Evolutionary conservation across 2,888 invertebrate species (phyloP), one percentile per base, ranked within the genome.

Genomic region (Atrina japonica): DNA sequence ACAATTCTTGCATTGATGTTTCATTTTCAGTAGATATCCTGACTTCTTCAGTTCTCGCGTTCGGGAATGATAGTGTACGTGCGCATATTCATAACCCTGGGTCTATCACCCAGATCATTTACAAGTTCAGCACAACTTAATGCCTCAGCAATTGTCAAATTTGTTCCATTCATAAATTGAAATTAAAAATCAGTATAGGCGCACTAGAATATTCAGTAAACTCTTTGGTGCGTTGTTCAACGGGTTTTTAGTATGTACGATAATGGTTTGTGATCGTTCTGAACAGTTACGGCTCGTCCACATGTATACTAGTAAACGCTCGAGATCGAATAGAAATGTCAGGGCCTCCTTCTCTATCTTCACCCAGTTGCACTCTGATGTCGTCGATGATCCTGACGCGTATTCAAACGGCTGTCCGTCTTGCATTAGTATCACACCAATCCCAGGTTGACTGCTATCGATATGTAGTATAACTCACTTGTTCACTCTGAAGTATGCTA

Each of bases 331-430:
- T 58, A 27, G 16, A 70, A 64, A 0, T 69, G 74, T 70, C 40
- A 76, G 14, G 65, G 70, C 60, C 47, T 75, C 76, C 49, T 78
- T 77, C 59, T 80, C 77, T 6, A 76, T 80, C n/a, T 78, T 77
- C 9, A 75, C n/a, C n/a, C n/a, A n/a, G n/a, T n/a, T n/a, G n/a
- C n/a, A n/a, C n/a, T n/a, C n/a, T n/a, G n/a, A n/a, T n/a, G n/a
- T n/a, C n/a, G n/a, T n/a, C n/a, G n/a, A n/a, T n/a, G n/a, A n/a
- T n/a, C n/a, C n/a, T n/a, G 74, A 73, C 75, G 80, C 7, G 73
- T 73, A 21, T 63, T 40, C n/a, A n/a, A n/a, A n/a, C n/a, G n/a
- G n/a, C n/a, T n/a, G n/a, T n/a, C n/a, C n/a, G n/a, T n/a, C n/a
- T n/a, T n/a, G n/a, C n/a, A n/a, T n/a, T n/a, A n/a, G n/a, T n/a